A percentile compares a stretch with the other conserved stretches of the same genome.
Conservation (phyloP, 2,888 invertebrate genomes). For the Agonum fuliginosum region DNA sequence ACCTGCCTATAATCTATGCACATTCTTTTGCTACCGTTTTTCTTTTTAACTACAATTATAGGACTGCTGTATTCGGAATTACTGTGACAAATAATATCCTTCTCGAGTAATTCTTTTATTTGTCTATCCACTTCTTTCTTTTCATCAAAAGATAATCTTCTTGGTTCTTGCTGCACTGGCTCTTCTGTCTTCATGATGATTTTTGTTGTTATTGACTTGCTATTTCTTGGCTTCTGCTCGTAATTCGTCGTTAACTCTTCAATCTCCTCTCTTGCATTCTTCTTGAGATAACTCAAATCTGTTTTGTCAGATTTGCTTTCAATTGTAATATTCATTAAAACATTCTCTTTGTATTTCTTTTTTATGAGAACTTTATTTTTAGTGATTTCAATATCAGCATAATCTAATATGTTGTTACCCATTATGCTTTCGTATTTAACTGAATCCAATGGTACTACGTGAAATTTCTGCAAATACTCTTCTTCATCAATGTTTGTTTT, state of each 20-base stretch:
- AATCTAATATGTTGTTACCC: constrained; percentile 3
- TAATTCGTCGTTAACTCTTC: constrained; percentile 1
- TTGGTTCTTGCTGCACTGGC: background rate
- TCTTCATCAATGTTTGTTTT: constrained; percentile 9
- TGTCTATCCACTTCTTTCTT: constrained; percentile 20
- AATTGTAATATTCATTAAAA: background rate
- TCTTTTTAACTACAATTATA: constrained; percentile 23
- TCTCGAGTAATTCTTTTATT: constrained; percentile 11
- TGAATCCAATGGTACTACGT: constrained; percentile 2
- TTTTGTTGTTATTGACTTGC: background rate
- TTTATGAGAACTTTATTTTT: background rate
- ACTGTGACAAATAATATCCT: constrained; percentile 32
- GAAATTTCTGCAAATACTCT: constrained; percentile 8
- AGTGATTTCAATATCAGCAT: background rate
- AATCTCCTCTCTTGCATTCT: constrained; percentile 10
- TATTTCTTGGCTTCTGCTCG: background rate
- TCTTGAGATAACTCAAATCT: constrained; percentile 12
- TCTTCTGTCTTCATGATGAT: constrained; percentile 11
- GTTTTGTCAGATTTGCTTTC: background rate
- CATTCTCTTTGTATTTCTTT: background rate
- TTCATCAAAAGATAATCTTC: constrained; percentile 1
- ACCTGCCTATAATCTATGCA: constrained; percentile 12
- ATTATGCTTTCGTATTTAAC: background rate
- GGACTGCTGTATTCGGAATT: constrained; percentile 28
- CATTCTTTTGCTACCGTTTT: constrained; percentile 4